A percentile compares a stretch with the other conserved stretches of the same genome.
These are phyloP conservation scores for Leucoptera coffeella DNA, from an alignment of 2,888 invertebrate genomes.

Conservation along the genomic window DNA sequence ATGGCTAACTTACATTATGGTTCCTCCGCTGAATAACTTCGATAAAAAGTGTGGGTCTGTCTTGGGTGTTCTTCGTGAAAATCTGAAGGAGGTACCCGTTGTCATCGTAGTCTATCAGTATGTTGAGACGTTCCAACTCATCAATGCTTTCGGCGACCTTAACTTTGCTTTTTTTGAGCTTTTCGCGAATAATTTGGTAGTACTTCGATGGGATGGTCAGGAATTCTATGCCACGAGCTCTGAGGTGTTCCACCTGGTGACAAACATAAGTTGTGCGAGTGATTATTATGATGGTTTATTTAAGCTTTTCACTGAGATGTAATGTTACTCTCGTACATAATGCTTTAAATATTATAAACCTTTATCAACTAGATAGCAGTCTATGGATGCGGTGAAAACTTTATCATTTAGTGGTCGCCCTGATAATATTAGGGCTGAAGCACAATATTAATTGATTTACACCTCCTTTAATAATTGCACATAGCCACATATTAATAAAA, in stretches of 20 bases:
- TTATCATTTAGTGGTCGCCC: no score
- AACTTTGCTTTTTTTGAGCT: constrained; percentile 69
- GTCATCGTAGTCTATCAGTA: constrained; percentile 96
- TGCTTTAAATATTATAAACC: no score
- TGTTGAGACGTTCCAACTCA: constrained; percentile 77
- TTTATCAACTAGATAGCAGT: no score
- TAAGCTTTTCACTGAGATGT: no score
- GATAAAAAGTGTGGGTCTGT: constrained; percentile 92
- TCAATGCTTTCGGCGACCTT: constrained; percentile 82
- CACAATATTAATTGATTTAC: no score
- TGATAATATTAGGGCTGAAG: no score
- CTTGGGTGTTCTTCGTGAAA: constrained; percentile 94
- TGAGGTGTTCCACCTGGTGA: constrained; percentile 61
- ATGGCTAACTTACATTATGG: constrained; percentile 72
- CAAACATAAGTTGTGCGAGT: no score
- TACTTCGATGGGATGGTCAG: constrained; percentile 85
- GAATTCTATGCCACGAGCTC: constrained; percentile 83
- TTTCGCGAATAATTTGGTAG: constrained; percentile 76
- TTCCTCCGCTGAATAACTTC: constrained; percentile 96
- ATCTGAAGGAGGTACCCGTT: constrained; percentile 96
- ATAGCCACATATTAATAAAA: no score
- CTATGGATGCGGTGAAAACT: no score
- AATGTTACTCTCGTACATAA: no score
- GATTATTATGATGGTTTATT: no score
- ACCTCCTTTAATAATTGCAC: no score